phyloP scores from a whole-genome alignment of 2,113 vertebrate genomes.

The Glareola pratincola region DNA sequence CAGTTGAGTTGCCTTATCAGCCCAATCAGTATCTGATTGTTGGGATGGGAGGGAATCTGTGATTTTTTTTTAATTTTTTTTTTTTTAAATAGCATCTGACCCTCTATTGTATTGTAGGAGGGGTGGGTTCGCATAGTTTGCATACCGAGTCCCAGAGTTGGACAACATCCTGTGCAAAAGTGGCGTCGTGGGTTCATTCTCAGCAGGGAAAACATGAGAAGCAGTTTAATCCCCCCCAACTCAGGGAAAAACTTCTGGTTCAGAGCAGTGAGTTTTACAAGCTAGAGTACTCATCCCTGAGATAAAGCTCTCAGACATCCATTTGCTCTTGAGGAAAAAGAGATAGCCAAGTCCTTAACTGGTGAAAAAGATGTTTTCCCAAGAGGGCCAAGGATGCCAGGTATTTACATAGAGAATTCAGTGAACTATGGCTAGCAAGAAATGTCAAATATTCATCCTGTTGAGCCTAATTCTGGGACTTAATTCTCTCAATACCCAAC shows the following conservation, averaged over 20 bases:
- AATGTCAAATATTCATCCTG: neutral
- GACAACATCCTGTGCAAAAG: constrained; percentile 1
- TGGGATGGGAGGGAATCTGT: neutral
- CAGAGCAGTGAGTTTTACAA: neutral
- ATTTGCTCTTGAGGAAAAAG: neutral
- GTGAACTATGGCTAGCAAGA: neutral
- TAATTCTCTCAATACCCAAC: neutral
- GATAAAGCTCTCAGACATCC: neutral
- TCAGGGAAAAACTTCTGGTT: neutral
- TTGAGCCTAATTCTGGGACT: neutral
- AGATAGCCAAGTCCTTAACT: neutral
- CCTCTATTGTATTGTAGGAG: neutral
- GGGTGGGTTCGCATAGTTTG: neutral
- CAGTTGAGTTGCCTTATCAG: neutral
- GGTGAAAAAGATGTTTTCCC: neutral
- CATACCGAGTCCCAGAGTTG: neutral
- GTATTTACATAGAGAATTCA: neutral
- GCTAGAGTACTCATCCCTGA: neutral
- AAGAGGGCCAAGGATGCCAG: neutral
- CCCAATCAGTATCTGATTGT: neutral
- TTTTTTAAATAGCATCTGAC: neutral
- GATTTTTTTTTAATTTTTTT: neutral
- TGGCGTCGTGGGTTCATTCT: neutral
- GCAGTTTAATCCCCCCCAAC: neutral
- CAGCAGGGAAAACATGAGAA: neutral